Evolutionary conservation across 37 sponge, comb jelly and placozoan genomes (phyloP), one percentile per base, ranked within the genome.

Genomic region (Halisarca cf. caerulea): DNA sequence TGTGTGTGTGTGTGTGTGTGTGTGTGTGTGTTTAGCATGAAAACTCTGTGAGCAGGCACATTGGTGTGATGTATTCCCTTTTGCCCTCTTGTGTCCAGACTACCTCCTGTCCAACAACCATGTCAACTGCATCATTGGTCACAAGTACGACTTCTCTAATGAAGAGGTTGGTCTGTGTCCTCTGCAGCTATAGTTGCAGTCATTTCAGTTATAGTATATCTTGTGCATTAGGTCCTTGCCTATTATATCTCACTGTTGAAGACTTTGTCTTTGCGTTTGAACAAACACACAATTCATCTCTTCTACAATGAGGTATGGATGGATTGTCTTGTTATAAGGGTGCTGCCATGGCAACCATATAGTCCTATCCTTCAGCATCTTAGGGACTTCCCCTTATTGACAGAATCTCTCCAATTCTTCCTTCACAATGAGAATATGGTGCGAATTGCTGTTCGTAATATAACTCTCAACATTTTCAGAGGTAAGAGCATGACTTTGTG

Each of bases 191-290:
- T 40, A 78, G 3, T 66, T n/a, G n/a, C n/a, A n/a, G n/a, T n/a
- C 81, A 38, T 24, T n/a, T 36, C 34, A 20, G 11, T 53, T 23
- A 15, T 40, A 78, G 3, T 66, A 66, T 66, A 27, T 38, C 40
- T 21, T 14, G 38, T 37, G 32, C 39, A 7, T 20, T 34, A 74
- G 77, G 77, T 94, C 0, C 68, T 99, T 78, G 99, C 99, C 3
- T 99, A 99, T 83, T 99, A 99, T 89, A 95, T 99, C 77, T 99
- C 99, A 40, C 95, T 99, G 75, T 91, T 99, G 55, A 99, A 99
- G 88, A 99, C 99, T 0, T 92, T 99, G 66, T 97, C 97, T 80
- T 87, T 99, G 55, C 93, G 95, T 45, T 91, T 99, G 47, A 95
- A 99, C 88, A 84, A 74, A 32, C 94, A 99, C 84, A 99, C 99